Base-by-base conservation (phyloP, 2,888 invertebrate genomes). In the Carcina quercana region DNA sequence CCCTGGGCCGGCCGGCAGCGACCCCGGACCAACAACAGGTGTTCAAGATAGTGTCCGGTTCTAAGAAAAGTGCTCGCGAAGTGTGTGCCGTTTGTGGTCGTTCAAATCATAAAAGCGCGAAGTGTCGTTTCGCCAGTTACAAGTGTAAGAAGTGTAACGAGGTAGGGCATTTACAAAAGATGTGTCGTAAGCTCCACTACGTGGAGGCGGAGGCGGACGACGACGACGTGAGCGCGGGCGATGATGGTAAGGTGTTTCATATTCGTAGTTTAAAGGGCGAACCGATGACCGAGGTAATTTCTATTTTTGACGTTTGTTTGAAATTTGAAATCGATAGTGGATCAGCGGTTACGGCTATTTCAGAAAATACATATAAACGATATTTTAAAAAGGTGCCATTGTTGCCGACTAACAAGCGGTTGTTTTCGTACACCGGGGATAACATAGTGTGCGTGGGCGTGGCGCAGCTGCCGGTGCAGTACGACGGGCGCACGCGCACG, bases 261-360 rank as follows among this genome's bases (percentile, higher is more conserved):
- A 39, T 37, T 24, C 31, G 42, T 12, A 31, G 28, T 8, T 10
- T 25, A 13, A 26, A 24, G 5, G 35, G 39, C 3, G 34, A 31
- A 15, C 39, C 39, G 6, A 39, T 37, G 38, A 20, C 28, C 7
- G 35, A 39, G 20, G 19, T 13, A 2, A 22, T 42, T n/a, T 8
- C 3, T n/a, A 13, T 27, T 15, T n/a, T 8, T 4, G 31, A 14
- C 3, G 2, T 13, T 8, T n/a, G 13, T 21, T 22, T 35, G 6
- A 25, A 17, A 22, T 35, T 35, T 15, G 40, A 42, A 26, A 22
- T 45, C 2, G 39, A 45, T 21, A 45, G 42, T 12, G 45, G 45
- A 2, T 42, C 40, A 1, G 45, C 47, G 0, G 47, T 47, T 0
- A 47, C 42, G 1, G 39, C 37, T 0, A 45, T 50, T 7, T 42